Base-by-base conservation (phyloP, 2,113 vertebrate species). In the Paralichthys olivaceus region DNA sequence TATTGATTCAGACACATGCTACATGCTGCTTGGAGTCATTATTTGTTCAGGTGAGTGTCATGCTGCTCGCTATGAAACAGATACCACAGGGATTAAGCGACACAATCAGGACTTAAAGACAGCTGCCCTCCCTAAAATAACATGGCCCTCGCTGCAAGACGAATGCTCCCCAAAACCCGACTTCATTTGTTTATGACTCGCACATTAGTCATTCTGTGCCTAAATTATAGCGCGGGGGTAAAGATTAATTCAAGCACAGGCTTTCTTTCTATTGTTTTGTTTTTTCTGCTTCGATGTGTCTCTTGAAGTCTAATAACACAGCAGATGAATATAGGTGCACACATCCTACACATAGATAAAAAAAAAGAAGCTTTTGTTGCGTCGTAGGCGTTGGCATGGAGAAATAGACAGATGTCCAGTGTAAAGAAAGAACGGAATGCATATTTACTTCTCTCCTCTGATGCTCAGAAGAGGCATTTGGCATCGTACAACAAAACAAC, bases 31-130 rank as follows among this genome's bases (percentile, higher is more conserved):
- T 47, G 85, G 83, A 89, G 91, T 91, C 90, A 91, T 92, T 93
- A 93, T 93, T 93, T 93, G 89, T 92, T 92, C 93, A 93, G 93
- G 93, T 93, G 91, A 92, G 90, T 92, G 90, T 93, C 92, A 84
- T 84, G 87, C 89, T 81, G 90, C 91, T 88, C 87, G 63, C 92
- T 89, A 91, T 91, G 90, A 92, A 93, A 91, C 90, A 84, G 87
- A 92, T 91, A 93, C 88, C 88, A 66, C 77, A 20, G 90, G 90
- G 91, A 92, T 93, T 91, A 91, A 92, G 89, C 88, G 85, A 91
- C 91, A 91, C 90, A 90, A 92, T 92, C 91, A 92, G 91, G 86
- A 89, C 79, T 92, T 90, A 92, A 93, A 93, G 92, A 93, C 91
- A 88, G 88, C 84, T 83, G 75, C 84, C 90, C 87, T 89, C 89